Base-by-base conservation (phyloP, 1,140 invertebrate genomes). In the Achroia grisella region DNA sequence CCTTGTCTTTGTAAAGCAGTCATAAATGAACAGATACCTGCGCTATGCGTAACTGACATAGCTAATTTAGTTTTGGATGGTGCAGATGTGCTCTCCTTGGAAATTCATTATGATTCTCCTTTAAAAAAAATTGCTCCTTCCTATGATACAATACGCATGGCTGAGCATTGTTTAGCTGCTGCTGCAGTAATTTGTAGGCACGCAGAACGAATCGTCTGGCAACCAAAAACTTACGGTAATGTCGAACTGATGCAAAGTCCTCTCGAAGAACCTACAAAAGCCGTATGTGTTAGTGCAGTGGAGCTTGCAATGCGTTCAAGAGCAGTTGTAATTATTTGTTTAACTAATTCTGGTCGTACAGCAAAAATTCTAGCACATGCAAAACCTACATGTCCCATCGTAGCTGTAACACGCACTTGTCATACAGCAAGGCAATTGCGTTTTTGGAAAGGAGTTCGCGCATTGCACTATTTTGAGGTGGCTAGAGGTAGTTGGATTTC, bases 271-370 rank as follows among this genome's bases (percentile, higher is more conserved):
- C 87, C 89, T 36, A 88, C 91, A 3, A 91, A 93, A 72, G 90
- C 93, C 5, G 88, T 93, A 39, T 92, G 93, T 42, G 90, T 94
- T 44, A 91, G 91, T 39, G 92, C 92, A 17, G 92, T 93, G n/a
- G 91, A 93, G 65, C 90, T 93, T 6, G 91, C 93, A 8, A 64
- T 71, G 60, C 68, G 78, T 35, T 93, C 89, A 87, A 61, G 89
- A 87, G 93, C 93, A 2, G 84, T 87, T 29, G 91, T 91, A 27
- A 94, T 95, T 48, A 89, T 67, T 91, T 92, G 41, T 88, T 88
- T 71, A 15, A 95, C 93, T 14, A 94, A 92, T 14, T 91, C 92
- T 33, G 93, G 93, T 56, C 87, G 89, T 46, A 90, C 90, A 15
- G 91, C 91, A 12, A 89, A 90, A 66, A 73, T 91, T 46, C 84